A percentile compares a stretch with the other conserved stretches of the same genome.
These are phyloP conservation scores for Harpalus rubripes DNA, from an alignment of 2,888 invertebrate genomes.

Conservation along the genomic window DNA sequence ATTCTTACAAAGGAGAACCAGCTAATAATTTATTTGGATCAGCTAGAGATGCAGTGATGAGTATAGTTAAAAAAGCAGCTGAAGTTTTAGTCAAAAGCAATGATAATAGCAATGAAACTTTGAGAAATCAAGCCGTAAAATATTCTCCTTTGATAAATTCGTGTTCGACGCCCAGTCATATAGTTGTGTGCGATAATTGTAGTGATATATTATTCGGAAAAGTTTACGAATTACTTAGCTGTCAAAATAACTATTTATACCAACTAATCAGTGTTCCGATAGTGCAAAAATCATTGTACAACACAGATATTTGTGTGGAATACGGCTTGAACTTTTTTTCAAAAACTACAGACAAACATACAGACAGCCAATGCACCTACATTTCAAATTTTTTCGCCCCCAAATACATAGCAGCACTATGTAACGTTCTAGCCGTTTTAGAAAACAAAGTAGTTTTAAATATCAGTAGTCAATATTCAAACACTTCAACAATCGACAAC, in stretches of 20 bases:
- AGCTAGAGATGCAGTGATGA: constrained; percentile 93
- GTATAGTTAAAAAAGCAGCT: constrained; percentile 95
- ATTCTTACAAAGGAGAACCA: constrained; percentile 80
- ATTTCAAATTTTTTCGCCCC: constrained; percentile 83
- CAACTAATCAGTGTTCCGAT: constrained; percentile 81
- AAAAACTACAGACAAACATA: constrained; percentile 79
- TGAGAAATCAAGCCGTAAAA: constrained; percentile 74
- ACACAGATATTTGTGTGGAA: constrained; percentile 81
- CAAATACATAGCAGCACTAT: constrained; percentile 87
- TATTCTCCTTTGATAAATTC: constrained; percentile 72
- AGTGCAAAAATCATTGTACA: constrained; percentile 82
- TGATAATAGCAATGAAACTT: constrained; percentile 82
- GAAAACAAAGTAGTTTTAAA: constrained; percentile 85
- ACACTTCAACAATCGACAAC: constrained; percentile 70
- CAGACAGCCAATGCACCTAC: constrained; percentile 80
- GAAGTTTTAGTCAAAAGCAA: constrained; percentile 88
- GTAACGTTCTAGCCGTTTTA: constrained; percentile 86
- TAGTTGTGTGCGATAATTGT: constrained; percentile 88
- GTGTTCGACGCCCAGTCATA: constrained; percentile 87
- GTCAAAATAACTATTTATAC: constrained; percentile 82
- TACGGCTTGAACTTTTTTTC: constrained; percentile 83
- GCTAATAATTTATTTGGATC: constrained; percentile 89
- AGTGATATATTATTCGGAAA: constrained; percentile 84
- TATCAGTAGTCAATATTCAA: constrained; percentile 78
- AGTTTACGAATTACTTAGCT: constrained; percentile 87